Base-by-base conservation (phyloP, 2,113 vertebrate species). In the Prunella fulvescens region DNA sequence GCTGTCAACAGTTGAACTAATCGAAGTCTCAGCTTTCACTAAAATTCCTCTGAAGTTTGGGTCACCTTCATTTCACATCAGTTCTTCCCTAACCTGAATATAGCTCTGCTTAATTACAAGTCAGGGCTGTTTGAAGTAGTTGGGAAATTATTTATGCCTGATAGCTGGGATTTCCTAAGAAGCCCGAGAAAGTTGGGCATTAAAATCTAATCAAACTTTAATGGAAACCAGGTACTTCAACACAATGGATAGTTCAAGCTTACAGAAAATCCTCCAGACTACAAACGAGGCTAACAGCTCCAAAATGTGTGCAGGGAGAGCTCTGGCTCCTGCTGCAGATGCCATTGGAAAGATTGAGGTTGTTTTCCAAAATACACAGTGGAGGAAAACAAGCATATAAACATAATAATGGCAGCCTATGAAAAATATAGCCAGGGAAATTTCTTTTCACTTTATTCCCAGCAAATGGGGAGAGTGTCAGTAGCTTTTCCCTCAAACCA, bases 171-270 rank as follows among this genome's bases (percentile, higher is more conserved):
- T 94, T 95, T 94, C 88, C 92, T 79, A 74, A 86, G 91, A 61
- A 94, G 54, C 85, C 35, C 4, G 44, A 66, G 76, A 80, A 97
- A 94, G 61, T 86, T 86, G 1, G 4, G 90, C 88, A 95, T 96
- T 95, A 95, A 97, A 93, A 96, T 90, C 94, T 94, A 83, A 95
- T 96, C 92, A 92, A 88, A 53, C 82, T 90, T 96, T 91, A 97
- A 94, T 94, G 80, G 92, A 94, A 95, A 90, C 40, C 82, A 96
- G 88, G 82, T 94, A 88, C 92, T 86, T 93, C 86, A 94, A 26
- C 88, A 92, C 92, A 96, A 92, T 61, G 88, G 94, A 90, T 84
- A 90, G 95, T 84, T 96, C 76, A 90, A 91, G 67, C 83, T 86
- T 64, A 53, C 73, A 88, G 88, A 86, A 96, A 95, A 96, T 87